These are phyloP conservation scores for Neoascia interrupta DNA, from an alignment of 2,888 invertebrate species.

Conservation along the genomic window DNA sequence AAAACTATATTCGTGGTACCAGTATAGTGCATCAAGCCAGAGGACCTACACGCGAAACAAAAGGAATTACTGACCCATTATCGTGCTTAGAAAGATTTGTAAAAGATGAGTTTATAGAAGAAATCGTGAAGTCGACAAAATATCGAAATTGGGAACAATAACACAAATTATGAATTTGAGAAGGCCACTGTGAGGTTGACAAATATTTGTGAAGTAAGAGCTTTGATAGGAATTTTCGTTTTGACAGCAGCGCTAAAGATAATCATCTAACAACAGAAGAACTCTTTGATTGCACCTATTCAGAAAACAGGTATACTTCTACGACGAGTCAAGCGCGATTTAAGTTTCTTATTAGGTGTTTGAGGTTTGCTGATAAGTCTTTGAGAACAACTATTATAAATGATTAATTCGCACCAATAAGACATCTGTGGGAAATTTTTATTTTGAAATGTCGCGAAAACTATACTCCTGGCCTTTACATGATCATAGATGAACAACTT, in stretches of 20 bases:
- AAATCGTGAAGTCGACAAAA: slow-evolving; percentile 31
- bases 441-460: slow-evolving; percentile 54
- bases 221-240: slow-evolving; percentile 18
- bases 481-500: slow-evolving; percentile 41
- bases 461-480: slow-evolving; percentile 13
- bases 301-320: slow-evolving; percentile 25
- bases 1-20: slow-evolving; percentile 3
- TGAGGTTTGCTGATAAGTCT: slow-evolving; percentile 24
- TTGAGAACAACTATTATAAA: not conserved
- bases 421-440: slow-evolving; percentile 56
- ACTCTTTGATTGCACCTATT: slow-evolving; percentile 22
- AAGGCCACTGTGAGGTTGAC: slow-evolving; percentile 7
- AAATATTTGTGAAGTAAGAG: not conserved
- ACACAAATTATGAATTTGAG: slow-evolving; percentile 12
- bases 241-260: slow-evolving; percentile 24
- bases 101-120: slow-evolving; percentile 14
- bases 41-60: slow-evolving; percentile 11
- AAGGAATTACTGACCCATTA: slow-evolving; percentile 29
- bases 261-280: slow-evolving; percentile 20
- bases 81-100: slow-evolving; percentile 14
- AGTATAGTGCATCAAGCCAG: slow-evolving; percentile 20
- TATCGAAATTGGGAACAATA: slow-evolving; percentile 10
- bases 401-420: slow-evolving; percentile 13
- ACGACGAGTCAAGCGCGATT: slow-evolving; percentile 26
- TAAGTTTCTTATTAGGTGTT: slow-evolving; percentile 24